A percentile compares a stretch with the other conserved stretches of the same genome.
Conservation (phyloP, 2,797 vertebrate species). For the Gobionotothen gibberifrons region DNA sequence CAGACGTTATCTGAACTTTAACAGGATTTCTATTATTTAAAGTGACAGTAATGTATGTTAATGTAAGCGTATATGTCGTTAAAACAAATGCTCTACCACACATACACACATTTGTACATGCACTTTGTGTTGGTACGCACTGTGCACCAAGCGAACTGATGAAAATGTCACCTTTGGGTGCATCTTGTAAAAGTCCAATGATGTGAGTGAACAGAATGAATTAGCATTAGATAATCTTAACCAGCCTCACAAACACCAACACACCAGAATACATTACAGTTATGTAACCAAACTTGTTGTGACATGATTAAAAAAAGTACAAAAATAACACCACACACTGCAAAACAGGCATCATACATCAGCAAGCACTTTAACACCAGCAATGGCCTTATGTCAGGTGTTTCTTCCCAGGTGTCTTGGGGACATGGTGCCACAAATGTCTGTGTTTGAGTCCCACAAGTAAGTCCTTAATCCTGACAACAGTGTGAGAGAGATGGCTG, state of each 20-base stretch:
- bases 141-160: constrained; percentile 31
- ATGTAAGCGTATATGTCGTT: neutral
- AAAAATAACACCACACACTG: constrained; percentile 38
- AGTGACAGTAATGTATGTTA: neutral
- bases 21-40: neutral
- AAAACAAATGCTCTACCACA: neutral
- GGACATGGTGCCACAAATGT: constrained; percentile 5
- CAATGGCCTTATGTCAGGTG: neutral
- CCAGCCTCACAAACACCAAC: constrained; percentile 10
- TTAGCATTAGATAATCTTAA: constrained; percentile 1
- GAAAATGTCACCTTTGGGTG: constrained; percentile 49
- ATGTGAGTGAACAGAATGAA: constrained; percentile 31
- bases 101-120: neutral
- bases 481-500: neutral
- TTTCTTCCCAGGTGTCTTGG: constrained; percentile 2
- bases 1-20: neutral
- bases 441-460: neutral
- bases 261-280: constrained; percentile 13
- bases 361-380: neutral
- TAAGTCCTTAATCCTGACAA: constrained; percentile 22
- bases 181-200: constrained; percentile 23
- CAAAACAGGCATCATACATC: constrained; percentile 3
- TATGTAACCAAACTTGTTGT: constrained; percentile 34
- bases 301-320: constrained; percentile 26
- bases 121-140: neutral